These are phyloP conservation scores for Ochropleura plecta DNA, from an alignment of 2,888 invertebrate genomes.

Conservation along the genomic window DNA sequence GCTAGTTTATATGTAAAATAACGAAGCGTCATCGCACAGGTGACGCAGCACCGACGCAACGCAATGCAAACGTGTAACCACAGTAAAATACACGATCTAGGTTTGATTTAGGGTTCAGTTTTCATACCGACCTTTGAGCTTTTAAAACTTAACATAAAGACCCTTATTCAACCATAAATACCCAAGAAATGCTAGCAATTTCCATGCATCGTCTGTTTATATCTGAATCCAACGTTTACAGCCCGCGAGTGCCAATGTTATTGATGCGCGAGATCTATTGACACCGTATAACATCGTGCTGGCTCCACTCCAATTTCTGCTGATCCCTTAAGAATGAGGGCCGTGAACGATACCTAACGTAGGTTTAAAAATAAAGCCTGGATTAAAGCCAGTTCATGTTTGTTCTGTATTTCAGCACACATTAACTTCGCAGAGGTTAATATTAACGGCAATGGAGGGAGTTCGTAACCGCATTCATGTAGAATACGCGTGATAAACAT, in stretches of 20 bases:
- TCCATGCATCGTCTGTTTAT: slow-evolving; percentile 6
- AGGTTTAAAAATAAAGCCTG: slow-evolving; percentile 38
- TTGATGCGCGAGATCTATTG: slow-evolving; percentile 60
- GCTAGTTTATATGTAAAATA: neutral
- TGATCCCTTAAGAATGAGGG: slow-evolving; percentile 60
- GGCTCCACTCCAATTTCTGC: slow-evolving; percentile 48
- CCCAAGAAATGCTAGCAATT: neutral
- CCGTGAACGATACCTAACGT: slow-evolving; percentile 35
- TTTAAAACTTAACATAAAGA: neutral
- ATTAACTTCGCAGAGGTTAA: slow-evolving; percentile 37
- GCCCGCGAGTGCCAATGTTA: slow-evolving; percentile 39
- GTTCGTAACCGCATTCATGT: slow-evolving; percentile 40
- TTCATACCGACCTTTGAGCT: neutral
- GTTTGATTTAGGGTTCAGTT: neutral
- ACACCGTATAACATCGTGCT: slow-evolving; percentile 54
- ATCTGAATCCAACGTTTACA: slow-evolving; percentile 19
- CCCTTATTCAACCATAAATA: neutral
- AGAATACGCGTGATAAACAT: slow-evolving; percentile 31
- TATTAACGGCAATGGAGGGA: slow-evolving; percentile 43
- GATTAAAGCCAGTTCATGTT: slow-evolving; percentile 22
- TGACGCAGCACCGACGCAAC: neutral
- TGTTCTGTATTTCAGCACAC: slow-evolving; percentile 26
- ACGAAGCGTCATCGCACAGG: neutral
- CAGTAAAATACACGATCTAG: neutral
- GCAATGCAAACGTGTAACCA: no score